Base-by-base conservation (phyloP, 2,113 vertebrate genomes). In the Terrapene triunguis region DNA sequence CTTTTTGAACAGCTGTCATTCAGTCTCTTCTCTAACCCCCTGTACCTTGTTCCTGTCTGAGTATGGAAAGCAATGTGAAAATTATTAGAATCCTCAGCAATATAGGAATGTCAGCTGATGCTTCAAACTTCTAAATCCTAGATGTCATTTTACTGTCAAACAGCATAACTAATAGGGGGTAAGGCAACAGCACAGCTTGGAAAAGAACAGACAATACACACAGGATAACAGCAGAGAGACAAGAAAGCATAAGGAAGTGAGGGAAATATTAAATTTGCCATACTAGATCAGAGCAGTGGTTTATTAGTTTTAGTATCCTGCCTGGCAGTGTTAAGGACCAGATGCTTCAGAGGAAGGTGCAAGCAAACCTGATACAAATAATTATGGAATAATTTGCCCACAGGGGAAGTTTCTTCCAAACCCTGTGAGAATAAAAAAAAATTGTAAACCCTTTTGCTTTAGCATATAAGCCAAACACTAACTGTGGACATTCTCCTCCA, bases 241-340 rank as follows among this genome's bases (percentile, higher is more conserved):
- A 84, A 27, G 16, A 19, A 50, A 17, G 22, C 32, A 82, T 11
- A 25, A 78, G 10, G 59, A 81, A 72, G 51, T 1, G 16, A 92
- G 27, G 38, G n/a, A 90, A 74, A 51, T 0, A 47, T 47, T 47
- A 0, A 22, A 44, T 50, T 72, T 2, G 6, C 17, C n/a, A 42
- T 1, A 4, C 44, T n/a, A 57, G 57, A 92, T n/a, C 79, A 86
- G 53, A 94, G 25, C 19, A n/a, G 32, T 1, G 3, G 17, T 32
- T 38, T 48, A 59, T 14, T 27, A 29, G 12, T 27, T 38, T 72
- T 22, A 21, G 19, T 2, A 48, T 32, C 27, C 32, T 38, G n/a
- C 38, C 19, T 90, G 62, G 80, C 38, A 87, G 86, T 25, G 51
- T 59, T 48, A 32, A 65, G 19, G 47, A 78, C n/a, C 1, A 1